Conservation (phyloP, 2,113 vertebrate species). For the Ceyx margarethae region DNA sequence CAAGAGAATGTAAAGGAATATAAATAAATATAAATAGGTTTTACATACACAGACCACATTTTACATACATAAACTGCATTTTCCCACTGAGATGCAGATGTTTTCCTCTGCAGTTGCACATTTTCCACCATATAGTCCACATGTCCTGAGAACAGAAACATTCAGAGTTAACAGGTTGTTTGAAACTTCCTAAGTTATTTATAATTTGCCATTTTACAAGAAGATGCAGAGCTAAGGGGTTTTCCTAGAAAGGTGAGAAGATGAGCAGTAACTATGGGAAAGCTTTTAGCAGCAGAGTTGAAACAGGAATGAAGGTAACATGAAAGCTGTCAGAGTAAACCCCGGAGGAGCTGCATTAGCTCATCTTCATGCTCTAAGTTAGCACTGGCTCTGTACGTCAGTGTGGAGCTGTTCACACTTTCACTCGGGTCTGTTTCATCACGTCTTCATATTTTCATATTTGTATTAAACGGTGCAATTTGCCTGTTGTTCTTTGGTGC, state of each 20-base stretch:
- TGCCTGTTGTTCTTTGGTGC: not conserved
- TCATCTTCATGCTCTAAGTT: not conserved
- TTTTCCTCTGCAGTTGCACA: not conserved
- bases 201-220: not conserved
- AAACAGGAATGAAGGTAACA: not conserved
- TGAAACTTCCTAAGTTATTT: not conserved
- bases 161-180: not conserved
- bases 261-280: not conserved
- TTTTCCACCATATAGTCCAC: not conserved
- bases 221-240: not conserved
- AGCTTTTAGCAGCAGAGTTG: not conserved
- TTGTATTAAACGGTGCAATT: not conserved
- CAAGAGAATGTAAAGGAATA: rapidly evolving
- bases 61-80: rapidly evolving
- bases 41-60: rapidly evolving
- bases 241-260: not conserved
- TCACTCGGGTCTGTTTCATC: not conserved
- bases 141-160: not conserved
- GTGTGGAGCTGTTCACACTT: not conserved
- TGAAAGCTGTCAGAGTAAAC: not conserved
- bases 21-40: rapidly evolving
- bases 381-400: not conserved
- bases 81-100: not conserved
- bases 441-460: not conserved
- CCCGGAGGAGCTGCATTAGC: not conserved